These are phyloP conservation scores for Ammodytes marinus DNA, from an alignment of 2,113 vertebrate species.

Conservation along the genomic window DNA sequence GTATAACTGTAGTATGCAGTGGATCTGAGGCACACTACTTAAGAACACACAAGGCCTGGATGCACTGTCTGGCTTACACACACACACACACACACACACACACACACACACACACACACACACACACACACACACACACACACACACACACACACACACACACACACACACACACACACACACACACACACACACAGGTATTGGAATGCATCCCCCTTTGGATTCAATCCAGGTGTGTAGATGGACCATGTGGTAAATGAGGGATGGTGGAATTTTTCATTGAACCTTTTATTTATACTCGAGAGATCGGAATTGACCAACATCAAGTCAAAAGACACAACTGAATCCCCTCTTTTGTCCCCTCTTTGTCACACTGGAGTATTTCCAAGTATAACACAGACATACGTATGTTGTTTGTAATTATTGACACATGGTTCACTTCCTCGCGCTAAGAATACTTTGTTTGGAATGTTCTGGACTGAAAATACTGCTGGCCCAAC, in stretches of 20 bases:
- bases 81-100: background rate
- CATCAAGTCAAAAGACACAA: slow-evolving; percentile 4
- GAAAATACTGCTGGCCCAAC: background rate
- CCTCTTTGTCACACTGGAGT: slow-evolving; percentile 8
- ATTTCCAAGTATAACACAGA: slow-evolving; percentile 9
- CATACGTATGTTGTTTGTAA: slow-evolving; percentile 47
- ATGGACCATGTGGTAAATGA: background rate
- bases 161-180: too few relatives aligned
- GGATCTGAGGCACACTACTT: background rate
- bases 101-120: background rate
- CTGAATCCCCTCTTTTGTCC: background rate
- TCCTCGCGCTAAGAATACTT: slow-evolving; percentile 65
- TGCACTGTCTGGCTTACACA: slow-evolving; percentile 3
- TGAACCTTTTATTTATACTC: too few relatives aligned
- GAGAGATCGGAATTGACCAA: background rate
- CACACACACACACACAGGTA: background rate
- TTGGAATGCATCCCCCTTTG: background rate
- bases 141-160: background rate
- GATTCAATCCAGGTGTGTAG: slow-evolving; percentile 19
- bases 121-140: background rate
- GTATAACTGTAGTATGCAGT: background rate
- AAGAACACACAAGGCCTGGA: background rate
- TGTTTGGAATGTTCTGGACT: slow-evolving; percentile 62
- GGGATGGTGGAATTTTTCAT: background rate
- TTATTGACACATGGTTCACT: slow-evolving; percentile 51